Evolutionary conservation across 2,888 invertebrate genomes (phyloP).

Genomic region (Lacanobia oleracea): DNA sequence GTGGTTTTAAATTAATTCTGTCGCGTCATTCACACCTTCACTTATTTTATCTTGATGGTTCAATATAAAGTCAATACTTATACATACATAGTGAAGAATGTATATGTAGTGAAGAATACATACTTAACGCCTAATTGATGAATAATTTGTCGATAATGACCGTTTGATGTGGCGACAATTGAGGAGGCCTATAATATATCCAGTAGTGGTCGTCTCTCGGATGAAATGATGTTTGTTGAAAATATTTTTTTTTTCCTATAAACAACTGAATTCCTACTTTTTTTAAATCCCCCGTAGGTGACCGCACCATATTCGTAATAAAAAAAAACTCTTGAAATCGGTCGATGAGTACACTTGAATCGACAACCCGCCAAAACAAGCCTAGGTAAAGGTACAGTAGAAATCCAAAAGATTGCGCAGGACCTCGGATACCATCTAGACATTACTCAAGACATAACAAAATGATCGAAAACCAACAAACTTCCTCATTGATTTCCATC

Average conservation of each 20-base stretch:
- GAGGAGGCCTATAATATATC: too few species aligned
- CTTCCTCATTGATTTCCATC: slow-evolving; percentile 67
- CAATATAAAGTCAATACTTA: too few species aligned
- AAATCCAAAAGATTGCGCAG: slow-evolving; percentile 35
- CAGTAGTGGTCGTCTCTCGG: too few species aligned
- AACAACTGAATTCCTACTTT: too few species aligned
- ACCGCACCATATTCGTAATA: background rate
- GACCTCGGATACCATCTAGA: slow-evolving; percentile 16
- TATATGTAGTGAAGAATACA: too few species aligned
- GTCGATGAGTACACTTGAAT: background rate
- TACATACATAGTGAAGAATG: too few species aligned
- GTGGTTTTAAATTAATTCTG: background rate
- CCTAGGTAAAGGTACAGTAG: slow-evolving; percentile 3
- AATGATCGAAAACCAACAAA: slow-evolving; percentile 46
- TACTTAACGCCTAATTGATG: too few species aligned
- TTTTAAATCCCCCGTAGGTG: too few species aligned
- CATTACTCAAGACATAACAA: slow-evolving; percentile 57
- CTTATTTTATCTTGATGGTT: slow-evolving; percentile 3
- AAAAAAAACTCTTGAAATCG: background rate
- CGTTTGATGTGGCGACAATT: too few species aligned
- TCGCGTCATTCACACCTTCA: slow-evolving; percentile 9
- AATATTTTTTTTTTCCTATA: too few species aligned
- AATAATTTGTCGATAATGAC: too few species aligned
- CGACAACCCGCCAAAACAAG: background rate
- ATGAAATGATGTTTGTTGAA: too few species aligned